Evolutionary conservation across 2,113 vertebrate species (phyloP).

Genomic region (Pagrus major): DNA sequence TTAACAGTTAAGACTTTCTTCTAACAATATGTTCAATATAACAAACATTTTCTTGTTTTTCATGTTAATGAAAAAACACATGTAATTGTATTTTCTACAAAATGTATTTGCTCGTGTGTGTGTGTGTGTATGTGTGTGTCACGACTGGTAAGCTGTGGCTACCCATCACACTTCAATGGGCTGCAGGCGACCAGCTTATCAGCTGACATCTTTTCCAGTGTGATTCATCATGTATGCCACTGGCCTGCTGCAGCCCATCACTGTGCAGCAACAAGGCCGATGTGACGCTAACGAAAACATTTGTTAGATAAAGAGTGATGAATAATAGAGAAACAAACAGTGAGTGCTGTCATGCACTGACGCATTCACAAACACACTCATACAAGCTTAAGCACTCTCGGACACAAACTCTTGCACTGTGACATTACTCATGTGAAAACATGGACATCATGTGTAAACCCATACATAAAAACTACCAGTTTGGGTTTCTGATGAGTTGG

Average conservation of each 20-base stretch:
- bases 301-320: constrained; percentile 55
- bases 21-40: not conserved
- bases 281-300: constrained; percentile 59
- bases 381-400: not conserved
- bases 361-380: constrained; percentile 8
- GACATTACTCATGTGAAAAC: constrained; percentile 5
- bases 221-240: constrained; percentile 53
- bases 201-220: constrained; percentile 44
- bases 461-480: constrained; percentile 45
- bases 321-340: constrained; percentile 58
- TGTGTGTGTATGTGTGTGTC: not conserved
- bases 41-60: not conserved
- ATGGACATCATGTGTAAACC: not conserved
- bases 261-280: constrained; percentile 19
- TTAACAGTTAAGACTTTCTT: not conserved
- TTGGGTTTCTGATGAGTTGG: constrained; percentile 38
- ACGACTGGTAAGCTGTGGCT: constrained; percentile 6
- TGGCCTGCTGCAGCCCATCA: constrained; percentile 34
- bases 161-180: constrained; percentile 29
- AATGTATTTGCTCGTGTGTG: not conserved
- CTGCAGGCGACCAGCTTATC: constrained; percentile 43
- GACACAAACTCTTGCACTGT: constrained; percentile 14
- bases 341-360: constrained; percentile 27
- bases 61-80: not conserved
- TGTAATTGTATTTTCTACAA: not conserved